Percentiles rank a stretch among this genome's conserved stretches.
phyloP scores from a whole-genome alignment of 2,888 invertebrate species.

The Argynnis bischoffii region DNA sequence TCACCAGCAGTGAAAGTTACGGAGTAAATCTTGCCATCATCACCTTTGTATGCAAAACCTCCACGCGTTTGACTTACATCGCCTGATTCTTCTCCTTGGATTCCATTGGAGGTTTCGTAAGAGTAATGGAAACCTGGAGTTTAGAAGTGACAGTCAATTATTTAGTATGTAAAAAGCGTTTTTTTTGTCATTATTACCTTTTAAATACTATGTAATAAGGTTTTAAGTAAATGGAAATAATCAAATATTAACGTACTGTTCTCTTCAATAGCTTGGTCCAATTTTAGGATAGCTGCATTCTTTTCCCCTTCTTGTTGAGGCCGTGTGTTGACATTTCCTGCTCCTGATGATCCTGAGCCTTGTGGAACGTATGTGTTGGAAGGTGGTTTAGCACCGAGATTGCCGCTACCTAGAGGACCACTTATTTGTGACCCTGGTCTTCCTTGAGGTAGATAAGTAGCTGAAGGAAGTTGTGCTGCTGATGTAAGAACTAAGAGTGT shows the following conservation, averaged over 20 bases:
- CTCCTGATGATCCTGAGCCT: constrained; percentile 41
- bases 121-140: constrained; percentile 63
- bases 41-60: constrained; percentile 81
- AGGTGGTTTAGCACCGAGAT: too few species aligned
- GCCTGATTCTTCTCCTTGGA: constrained; percentile 65
- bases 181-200: too few species aligned
- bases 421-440: neutral
- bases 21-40: constrained; percentile 80
- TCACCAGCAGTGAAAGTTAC: constrained; percentile 81
- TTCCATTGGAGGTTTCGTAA: constrained; percentile 72
- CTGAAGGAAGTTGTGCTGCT: constrained; percentile 61
- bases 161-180: too few species aligned
- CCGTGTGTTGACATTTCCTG: constrained; percentile 47
- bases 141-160: neutral
- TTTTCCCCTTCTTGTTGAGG: constrained; percentile 62
- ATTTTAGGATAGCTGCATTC: constrained; percentile 60
- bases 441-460: constrained; percentile 45
- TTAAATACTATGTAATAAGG: too few species aligned
- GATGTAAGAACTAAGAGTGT: constrained; percentile 51
- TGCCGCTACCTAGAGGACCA: too few species aligned
- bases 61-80: constrained; percentile 66
- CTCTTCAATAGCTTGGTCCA: constrained; percentile 59
- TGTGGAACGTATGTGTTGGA: too few species aligned
- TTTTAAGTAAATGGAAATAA: neutral
- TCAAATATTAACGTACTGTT: constrained; percentile 51